Evolutionary conservation across 2,888 invertebrate species (phyloP).

Genomic region (Ceraclea dissimilis): DNA sequence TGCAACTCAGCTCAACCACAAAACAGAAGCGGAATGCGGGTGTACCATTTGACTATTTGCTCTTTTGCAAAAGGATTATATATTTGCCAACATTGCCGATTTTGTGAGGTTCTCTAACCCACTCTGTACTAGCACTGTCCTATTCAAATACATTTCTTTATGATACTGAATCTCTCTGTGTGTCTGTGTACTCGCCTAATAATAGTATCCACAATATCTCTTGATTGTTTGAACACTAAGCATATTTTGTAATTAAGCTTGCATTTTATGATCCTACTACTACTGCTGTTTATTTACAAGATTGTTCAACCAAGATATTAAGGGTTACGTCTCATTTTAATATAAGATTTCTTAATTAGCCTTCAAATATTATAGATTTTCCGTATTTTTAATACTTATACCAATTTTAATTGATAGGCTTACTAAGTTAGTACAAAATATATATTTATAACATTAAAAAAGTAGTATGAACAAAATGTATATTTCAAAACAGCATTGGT

Average conservation of each 20-base stretch:
- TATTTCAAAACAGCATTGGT: no score
- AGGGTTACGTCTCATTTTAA: not conserved
- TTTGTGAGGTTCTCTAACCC: no score
- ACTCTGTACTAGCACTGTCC: constrained; percentile 9
- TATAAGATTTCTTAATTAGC: not conserved
- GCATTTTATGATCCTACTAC: constrained; percentile 1
- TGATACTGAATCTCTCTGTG: no score
- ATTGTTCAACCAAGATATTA: no score
- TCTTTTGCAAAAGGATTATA: constrained; percentile 17
- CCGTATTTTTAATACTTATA: no score
- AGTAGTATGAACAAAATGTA: no score
- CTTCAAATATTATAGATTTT: no score
- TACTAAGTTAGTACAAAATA: no score
- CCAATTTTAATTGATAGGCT: no score
- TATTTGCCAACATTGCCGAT: constrained; percentile 10
- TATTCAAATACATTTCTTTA: constrained; percentile 12
- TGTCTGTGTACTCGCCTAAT: no score
- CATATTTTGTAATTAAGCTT: constrained; percentile 13
- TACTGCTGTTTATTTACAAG: not conserved
- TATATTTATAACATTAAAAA: no score
- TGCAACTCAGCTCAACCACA: constrained; percentile 14
- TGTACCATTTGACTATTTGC: constrained; percentile 15
- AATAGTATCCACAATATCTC: no score
- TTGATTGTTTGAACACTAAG: constrained; percentile 11
- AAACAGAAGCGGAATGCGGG: constrained; percentile 15